Conservation (phyloP, 2,888 invertebrate genomes). For the Cyclophora albipunctata region DNA sequence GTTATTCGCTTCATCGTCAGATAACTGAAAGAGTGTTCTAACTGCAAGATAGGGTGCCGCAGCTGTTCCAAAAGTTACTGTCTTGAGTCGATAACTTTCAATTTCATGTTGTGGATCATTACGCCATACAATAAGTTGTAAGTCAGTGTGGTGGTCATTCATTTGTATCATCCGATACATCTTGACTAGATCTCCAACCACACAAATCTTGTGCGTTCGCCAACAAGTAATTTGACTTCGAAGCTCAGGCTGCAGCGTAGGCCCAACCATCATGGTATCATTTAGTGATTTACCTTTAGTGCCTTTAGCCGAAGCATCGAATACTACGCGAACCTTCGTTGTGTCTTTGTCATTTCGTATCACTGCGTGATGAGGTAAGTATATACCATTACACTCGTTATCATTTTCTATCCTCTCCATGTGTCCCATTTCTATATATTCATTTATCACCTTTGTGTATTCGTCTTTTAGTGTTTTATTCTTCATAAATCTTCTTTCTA, state of each 20-base stretch:
- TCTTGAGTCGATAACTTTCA: conserved; percentile 10
- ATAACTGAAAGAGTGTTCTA: conserved; percentile 10
- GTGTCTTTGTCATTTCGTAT: conserved; percentile 13
- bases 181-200: conserved; percentile 15
- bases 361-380: conserved; percentile 12
- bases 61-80: conserved; percentile 19
- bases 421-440: conserved; percentile 17
- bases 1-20: conserved; percentile 9
- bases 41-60: conserved; percentile 14
- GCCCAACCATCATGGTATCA: conserved; percentile 6
- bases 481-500: no score
- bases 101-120: conserved; percentile 1
- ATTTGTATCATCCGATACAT: conserved; percentile 9
- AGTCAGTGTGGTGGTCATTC: background rate
- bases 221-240: conserved; percentile 10
- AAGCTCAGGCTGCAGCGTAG: conserved; percentile 3
- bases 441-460: conserved; percentile 19
- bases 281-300: conserved; percentile 4
- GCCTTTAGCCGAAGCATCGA: conserved; percentile 12
- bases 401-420: conserved; percentile 5
- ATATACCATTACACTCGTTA: background rate
- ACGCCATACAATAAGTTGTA: conserved; percentile 12
- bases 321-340: conserved; percentile 10
- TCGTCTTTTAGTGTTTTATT: conserved; percentile 8
- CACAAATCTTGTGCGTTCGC: conserved; percentile 77